These are phyloP conservation scores for Hipposideros larvatus DNA, from an alignment of 2,797 vertebrate species.

Conservation along the genomic window DNA sequence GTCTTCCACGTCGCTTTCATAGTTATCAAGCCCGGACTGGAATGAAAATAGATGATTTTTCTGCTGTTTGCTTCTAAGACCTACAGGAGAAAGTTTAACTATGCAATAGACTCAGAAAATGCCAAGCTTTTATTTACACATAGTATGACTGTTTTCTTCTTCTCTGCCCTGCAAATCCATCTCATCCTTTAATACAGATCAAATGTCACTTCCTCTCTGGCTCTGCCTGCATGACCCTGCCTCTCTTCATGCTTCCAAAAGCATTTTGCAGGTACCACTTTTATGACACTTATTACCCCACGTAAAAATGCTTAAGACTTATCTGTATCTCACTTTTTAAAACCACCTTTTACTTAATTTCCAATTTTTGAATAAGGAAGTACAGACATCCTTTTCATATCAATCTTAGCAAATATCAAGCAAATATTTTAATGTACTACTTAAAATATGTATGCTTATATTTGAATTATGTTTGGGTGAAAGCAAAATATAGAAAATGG, in stretches of 20 bases:
- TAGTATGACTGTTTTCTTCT: slow-evolving; percentile 9
- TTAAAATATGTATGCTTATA: slow-evolving; percentile 25
- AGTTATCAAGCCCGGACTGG: neutral
- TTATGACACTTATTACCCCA: neutral
- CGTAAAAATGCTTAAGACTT: slow-evolving; percentile 6
- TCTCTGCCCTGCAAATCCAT: slow-evolving; percentile 3
- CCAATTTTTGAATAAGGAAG: neutral
- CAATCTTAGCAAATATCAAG: slow-evolving; percentile 2
- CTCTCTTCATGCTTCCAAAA: neutral
- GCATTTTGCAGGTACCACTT: neutral
- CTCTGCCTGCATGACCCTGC: neutral
- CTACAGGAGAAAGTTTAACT: neutral
- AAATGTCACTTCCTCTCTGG: slow-evolving; percentile 49
- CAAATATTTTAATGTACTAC: slow-evolving; percentile 25
- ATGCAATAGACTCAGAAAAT: slow-evolving; percentile 45
- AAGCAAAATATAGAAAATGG: slow-evolving; percentile 8
- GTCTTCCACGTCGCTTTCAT: neutral
- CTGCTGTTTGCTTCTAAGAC: neutral
- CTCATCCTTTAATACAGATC: slow-evolving; percentile 40
- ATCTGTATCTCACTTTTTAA: neutral
- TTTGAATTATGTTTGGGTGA: neutral
- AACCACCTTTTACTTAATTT: slow-evolving; percentile 35
- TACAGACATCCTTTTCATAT: slow-evolving; percentile 3
- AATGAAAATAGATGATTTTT: slow-evolving; percentile 26
- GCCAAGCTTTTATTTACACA: neutral